These are phyloP conservation scores for Phenganax marumi DNA, from an alignment of 92 coral and sea anemone species.

Conservation along the genomic window DNA sequence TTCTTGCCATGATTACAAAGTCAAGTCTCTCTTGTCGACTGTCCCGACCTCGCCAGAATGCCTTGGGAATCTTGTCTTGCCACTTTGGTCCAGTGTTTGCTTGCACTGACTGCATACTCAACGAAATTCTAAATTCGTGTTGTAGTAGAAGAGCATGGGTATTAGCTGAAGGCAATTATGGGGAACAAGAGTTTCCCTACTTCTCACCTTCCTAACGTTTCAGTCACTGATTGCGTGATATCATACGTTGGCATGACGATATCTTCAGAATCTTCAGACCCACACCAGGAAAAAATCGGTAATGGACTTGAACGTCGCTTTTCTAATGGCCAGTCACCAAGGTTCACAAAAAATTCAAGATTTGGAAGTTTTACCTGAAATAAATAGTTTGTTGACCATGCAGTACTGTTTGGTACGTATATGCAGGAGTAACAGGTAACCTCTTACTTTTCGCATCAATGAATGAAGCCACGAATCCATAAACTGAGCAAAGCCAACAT, in stretches of 20 bases:
- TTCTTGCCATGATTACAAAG: slow-evolving; percentile 81
- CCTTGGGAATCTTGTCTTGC: slow-evolving; percentile 83
- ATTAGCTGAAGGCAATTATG: background rate
- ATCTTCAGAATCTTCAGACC: slow-evolving; percentile 91
- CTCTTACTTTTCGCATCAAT: slow-evolving; percentile 78
- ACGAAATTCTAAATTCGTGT: slow-evolving; percentile 61
- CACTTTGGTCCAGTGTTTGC: slow-evolving; percentile 90
- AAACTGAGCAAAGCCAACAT: slow-evolving; percentile 97
- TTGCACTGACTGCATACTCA: slow-evolving; percentile 91
- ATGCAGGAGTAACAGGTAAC: background rate
- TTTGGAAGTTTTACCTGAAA: slow-evolving; percentile 83
- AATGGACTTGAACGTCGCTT: slow-evolving; percentile 59
- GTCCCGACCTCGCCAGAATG: slow-evolving; percentile 97
- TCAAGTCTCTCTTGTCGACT: slow-evolving; percentile 86
- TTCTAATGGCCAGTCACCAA: slow-evolving; percentile 99
- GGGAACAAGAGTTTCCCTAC: background rate
- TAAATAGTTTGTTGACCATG: background rate
- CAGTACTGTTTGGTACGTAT: background rate
- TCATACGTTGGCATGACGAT: slow-evolving; percentile 99
- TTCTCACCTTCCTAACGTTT: slow-evolving; percentile 88
- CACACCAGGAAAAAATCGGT: slow-evolving; percentile 96
- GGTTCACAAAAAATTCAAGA: slow-evolving; percentile 96
- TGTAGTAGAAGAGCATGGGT: background rate
- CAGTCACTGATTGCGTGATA: slow-evolving; percentile 85
- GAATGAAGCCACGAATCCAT: slow-evolving; percentile 90